Evolutionary conservation across 2,797 vertebrate species (phyloP).

Genomic region (Megaceryle alcyon): DNA sequence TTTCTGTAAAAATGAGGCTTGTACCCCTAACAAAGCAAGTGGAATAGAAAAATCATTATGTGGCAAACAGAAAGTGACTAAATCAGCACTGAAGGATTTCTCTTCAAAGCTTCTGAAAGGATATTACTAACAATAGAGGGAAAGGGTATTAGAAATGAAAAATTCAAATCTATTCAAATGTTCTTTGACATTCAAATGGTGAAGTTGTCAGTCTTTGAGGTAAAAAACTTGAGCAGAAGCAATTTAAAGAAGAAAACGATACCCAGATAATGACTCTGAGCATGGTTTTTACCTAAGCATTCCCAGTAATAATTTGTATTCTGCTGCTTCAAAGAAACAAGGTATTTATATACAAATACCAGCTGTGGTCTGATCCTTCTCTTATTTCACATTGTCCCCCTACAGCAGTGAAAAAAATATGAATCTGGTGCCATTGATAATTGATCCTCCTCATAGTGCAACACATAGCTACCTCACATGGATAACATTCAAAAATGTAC

Average conservation of each 20-base stretch:
- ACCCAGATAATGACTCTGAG: slow-evolving; percentile 6
- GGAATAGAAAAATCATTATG: slow-evolving; percentile 19
- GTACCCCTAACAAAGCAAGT: neutral
- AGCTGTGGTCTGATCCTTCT: neutral
- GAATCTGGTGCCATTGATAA: neutral
- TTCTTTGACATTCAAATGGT: slow-evolving; percentile 56
- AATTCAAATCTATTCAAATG: slow-evolving; percentile 40
- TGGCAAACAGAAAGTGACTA: slow-evolving; percentile 33
- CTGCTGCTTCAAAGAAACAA: slow-evolving; percentile 13
- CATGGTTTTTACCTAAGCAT: neutral
- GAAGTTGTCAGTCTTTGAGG: slow-evolving; percentile 29
- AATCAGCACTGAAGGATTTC: slow-evolving; percentile 34
- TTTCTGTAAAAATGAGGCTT: neutral
- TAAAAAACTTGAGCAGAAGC: slow-evolving; percentile 16
- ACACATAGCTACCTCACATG: neutral
- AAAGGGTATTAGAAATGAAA: slow-evolving; percentile 48
- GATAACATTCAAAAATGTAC: neutral
- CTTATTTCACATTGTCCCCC: neutral
- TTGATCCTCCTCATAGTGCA: neutral
- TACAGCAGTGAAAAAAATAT: slow-evolving; percentile 16
- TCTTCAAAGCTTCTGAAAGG: slow-evolving; percentile 15
- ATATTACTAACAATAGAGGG: slow-evolving; percentile 21
- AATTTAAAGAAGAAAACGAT: slow-evolving; percentile 19
- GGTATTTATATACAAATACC: slow-evolving; percentile 28
- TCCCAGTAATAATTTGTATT: neutral